These are phyloP conservation scores for Dexiosoma caninum DNA, from an alignment of 2,888 invertebrate species.

Conservation along the genomic window DNA sequence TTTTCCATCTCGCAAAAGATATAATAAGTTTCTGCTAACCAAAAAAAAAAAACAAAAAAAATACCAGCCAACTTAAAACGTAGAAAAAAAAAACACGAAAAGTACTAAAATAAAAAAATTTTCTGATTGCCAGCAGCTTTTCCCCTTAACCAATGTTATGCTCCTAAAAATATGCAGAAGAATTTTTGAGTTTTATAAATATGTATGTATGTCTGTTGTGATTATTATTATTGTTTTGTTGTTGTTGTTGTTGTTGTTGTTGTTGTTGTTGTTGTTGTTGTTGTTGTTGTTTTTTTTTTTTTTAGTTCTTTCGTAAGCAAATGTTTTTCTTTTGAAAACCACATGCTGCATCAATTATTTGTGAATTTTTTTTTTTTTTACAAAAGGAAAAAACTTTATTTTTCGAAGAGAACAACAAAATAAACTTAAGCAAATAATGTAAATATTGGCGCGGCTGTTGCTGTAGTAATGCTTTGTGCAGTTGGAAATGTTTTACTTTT, in stretches of 20 bases:
- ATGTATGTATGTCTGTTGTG: too few relatives aligned
- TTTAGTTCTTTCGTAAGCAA: slow-evolving; percentile 18
- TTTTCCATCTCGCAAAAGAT: too few relatives aligned
- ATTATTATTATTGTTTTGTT: too few relatives aligned
- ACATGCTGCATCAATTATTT: slow-evolving; percentile 64
- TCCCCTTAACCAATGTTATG: not conserved
- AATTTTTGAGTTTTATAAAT: slow-evolving; percentile 27
- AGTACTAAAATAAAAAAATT: too few relatives aligned
- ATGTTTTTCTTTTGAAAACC: slow-evolving; percentile 55
- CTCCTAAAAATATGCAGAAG: slow-evolving; percentile 54
- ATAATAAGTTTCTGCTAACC: too few relatives aligned
- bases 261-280: too few relatives aligned
- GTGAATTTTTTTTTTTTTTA: slow-evolving; percentile 9
- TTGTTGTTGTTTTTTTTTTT: slow-evolving; percentile 7
- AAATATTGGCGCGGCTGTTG: slow-evolving; percentile 49
- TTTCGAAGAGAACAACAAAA: not conserved
- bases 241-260: too few relatives aligned
- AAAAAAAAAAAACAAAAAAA: not conserved
- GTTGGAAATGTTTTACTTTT: slow-evolving; percentile 26
- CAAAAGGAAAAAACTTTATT: not conserved
- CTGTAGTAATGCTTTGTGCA: slow-evolving; percentile 8
- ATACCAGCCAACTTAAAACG: too few relatives aligned
- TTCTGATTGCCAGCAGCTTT: not conserved
- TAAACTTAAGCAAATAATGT: slow-evolving; percentile 52
- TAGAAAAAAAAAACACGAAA: too few relatives aligned